Conservation (phyloP, 2,797 vertebrate genomes). For the Meriones psammophilus region DNA sequence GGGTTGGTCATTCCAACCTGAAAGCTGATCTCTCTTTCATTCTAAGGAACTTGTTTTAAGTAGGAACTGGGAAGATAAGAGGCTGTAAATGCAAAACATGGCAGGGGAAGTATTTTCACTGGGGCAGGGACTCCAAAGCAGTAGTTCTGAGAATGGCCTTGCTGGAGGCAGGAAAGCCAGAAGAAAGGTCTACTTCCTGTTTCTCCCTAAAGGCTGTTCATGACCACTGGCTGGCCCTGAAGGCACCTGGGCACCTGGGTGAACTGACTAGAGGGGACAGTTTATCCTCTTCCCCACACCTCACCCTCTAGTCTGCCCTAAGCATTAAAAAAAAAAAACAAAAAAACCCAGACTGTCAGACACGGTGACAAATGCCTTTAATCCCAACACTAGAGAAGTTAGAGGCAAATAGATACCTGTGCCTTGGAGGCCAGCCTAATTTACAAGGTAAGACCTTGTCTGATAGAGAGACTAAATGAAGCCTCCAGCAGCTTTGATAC, state of each 20-base stretch:
- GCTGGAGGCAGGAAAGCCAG: background rate
- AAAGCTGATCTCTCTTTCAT: background rate
- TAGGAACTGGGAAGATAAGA: background rate
- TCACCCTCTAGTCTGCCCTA: background rate
- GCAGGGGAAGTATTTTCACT: background rate
- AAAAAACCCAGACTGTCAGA: background rate
- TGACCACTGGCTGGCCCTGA: background rate
- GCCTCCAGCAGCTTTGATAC: background rate
- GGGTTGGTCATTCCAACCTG: background rate
- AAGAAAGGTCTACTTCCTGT: background rate
- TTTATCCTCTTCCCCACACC: background rate
- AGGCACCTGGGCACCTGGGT: too few relatives aligned
- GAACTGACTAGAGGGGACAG: too few relatives aligned
- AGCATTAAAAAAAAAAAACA: background rate
- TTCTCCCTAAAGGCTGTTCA: background rate
- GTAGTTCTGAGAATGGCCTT: background rate
- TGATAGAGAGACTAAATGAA: background rate
- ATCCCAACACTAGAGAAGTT: background rate
- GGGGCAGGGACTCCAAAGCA: background rate
- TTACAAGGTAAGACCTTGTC: background rate
- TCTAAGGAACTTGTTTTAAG: conserved; percentile 17
- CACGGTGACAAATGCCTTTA: background rate
- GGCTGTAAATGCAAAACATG: background rate
- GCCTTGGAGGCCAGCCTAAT: background rate
- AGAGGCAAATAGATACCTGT: background rate